Percentiles rank a stretch among this genome's conserved stretches.
Evolutionary conservation across 2,113 vertebrate genomes (phyloP).

Genomic region (Ginglymostoma cirratum): DNA sequence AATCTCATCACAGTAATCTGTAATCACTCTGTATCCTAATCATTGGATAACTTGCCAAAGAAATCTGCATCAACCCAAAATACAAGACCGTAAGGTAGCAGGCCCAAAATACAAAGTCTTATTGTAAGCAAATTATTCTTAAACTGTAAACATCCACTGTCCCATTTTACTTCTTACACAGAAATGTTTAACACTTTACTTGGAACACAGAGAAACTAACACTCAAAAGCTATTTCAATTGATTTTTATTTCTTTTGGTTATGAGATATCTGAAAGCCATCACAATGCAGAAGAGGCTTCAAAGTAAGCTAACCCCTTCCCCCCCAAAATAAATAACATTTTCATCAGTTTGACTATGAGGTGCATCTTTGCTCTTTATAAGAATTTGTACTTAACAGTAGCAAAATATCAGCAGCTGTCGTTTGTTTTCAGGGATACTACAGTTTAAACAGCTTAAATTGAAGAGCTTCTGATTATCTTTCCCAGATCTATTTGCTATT

Average conservation of each 20-base stretch:
- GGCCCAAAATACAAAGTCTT: too few species aligned
- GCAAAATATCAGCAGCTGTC: neutral
- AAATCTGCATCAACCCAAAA: neutral
- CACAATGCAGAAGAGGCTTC: neutral
- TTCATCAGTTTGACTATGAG: neutral
- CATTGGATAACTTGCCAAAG: neutral
- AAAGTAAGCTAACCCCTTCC: neutral
- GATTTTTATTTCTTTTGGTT: neutral
- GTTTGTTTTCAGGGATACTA: neutral
- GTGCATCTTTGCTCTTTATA: neutral
- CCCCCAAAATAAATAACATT: neutral
- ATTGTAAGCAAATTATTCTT: neutral
- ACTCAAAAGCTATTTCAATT: neutral
- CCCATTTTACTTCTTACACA: neutral
- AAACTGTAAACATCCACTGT: neutral
- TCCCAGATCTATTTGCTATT: neutral
- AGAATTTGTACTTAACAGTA: neutral
- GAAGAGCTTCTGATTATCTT: neutral
- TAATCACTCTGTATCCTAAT: neutral
- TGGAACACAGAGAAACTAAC: neutral
- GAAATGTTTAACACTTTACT: neutral
- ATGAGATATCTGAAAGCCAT: neutral
- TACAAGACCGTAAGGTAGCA: neutral
- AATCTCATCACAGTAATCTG: neutral
- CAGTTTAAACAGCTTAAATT: neutral